Conservation (phyloP, 2,888 invertebrate species). For the Arctia plantaginis region DNA sequence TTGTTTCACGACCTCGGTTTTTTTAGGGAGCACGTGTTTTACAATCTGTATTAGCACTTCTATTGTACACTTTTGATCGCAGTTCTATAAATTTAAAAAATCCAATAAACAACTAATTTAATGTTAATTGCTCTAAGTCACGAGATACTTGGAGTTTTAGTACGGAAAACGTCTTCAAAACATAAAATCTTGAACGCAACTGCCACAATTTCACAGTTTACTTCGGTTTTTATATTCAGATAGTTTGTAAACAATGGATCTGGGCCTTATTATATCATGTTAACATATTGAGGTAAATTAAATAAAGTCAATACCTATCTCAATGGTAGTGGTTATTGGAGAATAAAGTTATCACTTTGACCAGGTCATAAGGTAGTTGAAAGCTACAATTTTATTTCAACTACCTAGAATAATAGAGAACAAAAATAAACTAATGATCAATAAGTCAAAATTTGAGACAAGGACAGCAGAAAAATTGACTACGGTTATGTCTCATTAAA, state of each 20-base stretch:
- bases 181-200: constrained; percentile 53
- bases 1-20: constrained; percentile 63
- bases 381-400: not conserved
- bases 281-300: constrained; percentile 55
- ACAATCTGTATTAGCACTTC: constrained; percentile 28
- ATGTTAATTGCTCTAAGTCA: constrained; percentile 58
- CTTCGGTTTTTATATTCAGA: constrained; percentile 62
- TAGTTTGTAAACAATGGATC: constrained; percentile 69
- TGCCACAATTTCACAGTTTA: constrained; percentile 59
- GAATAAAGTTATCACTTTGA: not conserved
- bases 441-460: not conserved
- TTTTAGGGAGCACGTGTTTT: constrained; percentile 58
- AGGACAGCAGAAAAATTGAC: not conserved
- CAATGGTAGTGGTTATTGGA: not conserved
- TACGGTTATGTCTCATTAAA: not conserved
- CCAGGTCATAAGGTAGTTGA: not conserved
- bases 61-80: constrained; percentile 48
- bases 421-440: no score
- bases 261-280: constrained; percentile 43
- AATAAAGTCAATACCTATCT: not conserved
- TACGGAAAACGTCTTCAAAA: constrained; percentile 53
- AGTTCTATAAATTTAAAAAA: constrained; percentile 46
- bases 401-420: not conserved
- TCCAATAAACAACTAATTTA: constrained; percentile 60
- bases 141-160: constrained; percentile 48